Percentiles rank a stretch among this genome's conserved stretches.
Conservation (phyloP, 37 sponge, comb jelly and placozoan genomes). For the Crambe crambe region DNA sequence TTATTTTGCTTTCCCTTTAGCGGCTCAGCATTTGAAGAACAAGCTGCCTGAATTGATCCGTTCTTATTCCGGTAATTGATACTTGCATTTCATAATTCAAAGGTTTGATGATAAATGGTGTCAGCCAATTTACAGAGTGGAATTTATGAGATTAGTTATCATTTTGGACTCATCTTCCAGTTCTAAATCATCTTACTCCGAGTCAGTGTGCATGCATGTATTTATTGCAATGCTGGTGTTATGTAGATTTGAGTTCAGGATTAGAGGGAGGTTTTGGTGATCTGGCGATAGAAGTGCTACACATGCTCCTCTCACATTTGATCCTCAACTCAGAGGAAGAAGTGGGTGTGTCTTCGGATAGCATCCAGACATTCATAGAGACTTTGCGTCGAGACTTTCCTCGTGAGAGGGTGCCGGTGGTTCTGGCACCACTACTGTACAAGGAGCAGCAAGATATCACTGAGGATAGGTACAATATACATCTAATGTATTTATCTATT, state of each 20-base stretch:
- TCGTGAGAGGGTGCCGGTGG: conserved; percentile 84
- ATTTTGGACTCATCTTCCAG: too few species aligned
- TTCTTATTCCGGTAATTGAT: conserved; percentile 64
- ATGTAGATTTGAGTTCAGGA: conserved; percentile 62
- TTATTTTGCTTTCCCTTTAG: too few species aligned
- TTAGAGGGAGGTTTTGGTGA: conserved; percentile 82
- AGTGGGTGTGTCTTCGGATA: conserved; percentile 51
- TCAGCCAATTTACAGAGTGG: too few species aligned
- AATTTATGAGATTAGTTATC: too few species aligned
- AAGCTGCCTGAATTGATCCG: conserved; percentile 82
- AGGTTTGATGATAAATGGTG: too few species aligned
- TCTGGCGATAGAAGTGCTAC: conserved; percentile 81
- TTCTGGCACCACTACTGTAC: conserved; percentile 80
- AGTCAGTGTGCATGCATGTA: too few species aligned
- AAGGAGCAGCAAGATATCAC: conserved; percentile 79
- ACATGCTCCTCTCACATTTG: conserved; percentile 72
- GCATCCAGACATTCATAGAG: conserved; percentile 66
- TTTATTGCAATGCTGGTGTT: too few species aligned
- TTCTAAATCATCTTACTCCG: too few species aligned
- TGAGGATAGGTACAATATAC: conserved; percentile 73
- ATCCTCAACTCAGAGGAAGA: conserved; percentile 64
- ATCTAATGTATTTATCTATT: too few species aligned
- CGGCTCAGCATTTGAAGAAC: conserved; percentile 53
- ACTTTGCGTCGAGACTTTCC: conserved; percentile 84
- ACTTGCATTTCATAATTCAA: too few species aligned